Base-by-base conservation (phyloP, 2,888 invertebrate genomes). In the Agonopterix heracliana region DNA sequence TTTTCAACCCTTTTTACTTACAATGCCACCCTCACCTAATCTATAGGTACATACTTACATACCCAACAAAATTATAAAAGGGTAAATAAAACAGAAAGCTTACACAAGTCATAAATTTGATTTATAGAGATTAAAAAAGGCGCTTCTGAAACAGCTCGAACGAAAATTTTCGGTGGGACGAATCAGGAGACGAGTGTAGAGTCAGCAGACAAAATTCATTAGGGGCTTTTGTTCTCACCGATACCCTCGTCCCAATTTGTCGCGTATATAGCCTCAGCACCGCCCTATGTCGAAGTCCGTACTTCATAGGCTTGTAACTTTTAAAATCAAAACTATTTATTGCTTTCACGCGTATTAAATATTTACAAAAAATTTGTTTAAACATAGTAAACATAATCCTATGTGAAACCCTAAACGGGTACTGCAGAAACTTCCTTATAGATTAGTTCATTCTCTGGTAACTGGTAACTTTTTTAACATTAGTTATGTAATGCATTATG, bases 41-140 rank as follows among this genome's bases (percentile, higher is more conserved):
- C 61, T 63, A 60, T 59, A 56, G 55, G 48, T 55, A 56, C 46
- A 45, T 45, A 14, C 41, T 34, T 64, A 64, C 64, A 73, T 74
- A 68, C 71, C 75, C 78, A 79, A 81, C 83, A 80, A 81, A 86
- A 88, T 88, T 87, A 87, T 86, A 81, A 86, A 88, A 85, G 86
- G 87, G 87, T 87, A 87, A 88, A 88, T 88, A 88, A 86, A 87
- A 87, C 87, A 87, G 84, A 84, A 84, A 87, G 88, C 88, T 87
- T 87, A 87, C 86, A 87, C 87, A 87, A 88, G 83, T 88, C 88
- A 88, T 88, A 88, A 87, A 88, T 87, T 86, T 88, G 87, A 88
- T 88, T 88, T 88, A 88, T 88, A 83, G 88, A 88, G 88, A 88
- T 88, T 88, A 88, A 88, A 88, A 88, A 88, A 88, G 87, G 85